A percentile compares a stretch with the other conserved stretches of the same genome.
These are phyloP conservation scores for Cavia porcellus DNA, from an alignment of 2,113 vertebrate genomes.

Conservation along the genomic window DNA sequence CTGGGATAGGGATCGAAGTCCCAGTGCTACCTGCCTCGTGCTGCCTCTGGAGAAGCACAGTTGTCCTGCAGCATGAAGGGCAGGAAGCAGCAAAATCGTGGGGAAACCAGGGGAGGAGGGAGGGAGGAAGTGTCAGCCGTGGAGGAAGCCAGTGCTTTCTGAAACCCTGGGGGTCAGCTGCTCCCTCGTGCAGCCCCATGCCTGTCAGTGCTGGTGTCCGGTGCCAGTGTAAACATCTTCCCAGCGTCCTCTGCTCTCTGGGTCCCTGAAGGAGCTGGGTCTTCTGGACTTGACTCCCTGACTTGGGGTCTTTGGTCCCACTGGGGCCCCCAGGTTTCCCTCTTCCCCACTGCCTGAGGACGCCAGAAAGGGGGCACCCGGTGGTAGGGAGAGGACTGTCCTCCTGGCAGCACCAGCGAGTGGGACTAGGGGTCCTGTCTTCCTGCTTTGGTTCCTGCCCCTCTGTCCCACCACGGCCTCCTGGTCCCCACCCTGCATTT, in stretches of 20 bases:
- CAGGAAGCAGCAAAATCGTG: not conserved
- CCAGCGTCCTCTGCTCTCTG: not conserved
- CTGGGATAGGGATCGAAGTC: not conserved
- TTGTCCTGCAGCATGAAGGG: not conserved
- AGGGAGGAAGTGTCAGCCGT: not conserved
- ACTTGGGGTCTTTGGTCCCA: conserved; percentile 2
- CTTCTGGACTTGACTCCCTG: not conserved
- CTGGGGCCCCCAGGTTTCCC: not conserved
- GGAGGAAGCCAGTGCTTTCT: not conserved
- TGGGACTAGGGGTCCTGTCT: not conserved
- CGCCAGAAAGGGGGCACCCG: conserved; percentile 10
- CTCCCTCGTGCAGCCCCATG: not conserved
- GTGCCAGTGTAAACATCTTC: not conserved
- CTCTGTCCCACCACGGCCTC: not conserved
- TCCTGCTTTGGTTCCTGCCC: not conserved
- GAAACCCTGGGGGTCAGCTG: not conserved
- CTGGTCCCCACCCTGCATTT: not conserved
- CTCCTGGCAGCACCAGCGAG: not conserved
- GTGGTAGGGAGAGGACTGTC: not conserved
- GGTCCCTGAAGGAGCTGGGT: not conserved
- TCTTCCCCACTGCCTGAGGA: not conserved
- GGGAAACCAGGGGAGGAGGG: not conserved
- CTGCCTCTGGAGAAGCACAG: not conserved
- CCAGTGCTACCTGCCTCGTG: not conserved
- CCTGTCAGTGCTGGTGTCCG: not conserved